These are phyloP conservation scores for Tetramorium alpestre DNA, from an alignment of 1,140 invertebrate genomes.

Conservation along the genomic window DNA sequence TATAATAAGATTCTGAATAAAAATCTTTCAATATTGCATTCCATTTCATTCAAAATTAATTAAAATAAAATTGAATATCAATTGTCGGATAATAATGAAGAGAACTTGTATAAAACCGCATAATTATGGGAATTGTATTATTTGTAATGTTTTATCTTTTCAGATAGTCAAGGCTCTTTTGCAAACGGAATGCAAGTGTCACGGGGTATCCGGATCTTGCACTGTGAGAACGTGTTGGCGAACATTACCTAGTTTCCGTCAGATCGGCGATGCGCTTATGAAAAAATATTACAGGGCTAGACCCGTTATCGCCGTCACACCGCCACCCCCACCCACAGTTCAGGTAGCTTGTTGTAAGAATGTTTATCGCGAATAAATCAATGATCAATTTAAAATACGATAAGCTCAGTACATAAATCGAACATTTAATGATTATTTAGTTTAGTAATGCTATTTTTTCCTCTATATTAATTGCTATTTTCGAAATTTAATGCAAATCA, in stretches of 20 bases:
- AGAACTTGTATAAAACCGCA: neutral
- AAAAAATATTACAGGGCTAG: constrained; percentile 94
- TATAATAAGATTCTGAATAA: neutral
- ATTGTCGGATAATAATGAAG: neutral
- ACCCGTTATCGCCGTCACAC: constrained; percentile 88
- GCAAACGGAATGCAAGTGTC: constrained; percentile 96
- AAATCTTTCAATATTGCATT: neutral
- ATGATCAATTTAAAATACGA: neutral
- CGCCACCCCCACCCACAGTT: constrained; percentile 82
- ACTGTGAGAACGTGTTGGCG: constrained; percentile 98
- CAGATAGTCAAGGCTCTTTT: constrained; percentile 94
- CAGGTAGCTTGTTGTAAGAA: constrained; percentile 76
- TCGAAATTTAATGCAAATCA: neutral
- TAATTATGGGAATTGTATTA: neutral
- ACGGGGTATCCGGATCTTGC: constrained; percentile 98
- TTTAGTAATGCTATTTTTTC: neutral
- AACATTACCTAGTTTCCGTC: constrained; percentile 93
- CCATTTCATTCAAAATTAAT: neutral
- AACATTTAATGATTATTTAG: neutral
- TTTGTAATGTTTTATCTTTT: constrained; percentile 72
- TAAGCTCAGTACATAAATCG: neutral
- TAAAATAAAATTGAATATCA: neutral
- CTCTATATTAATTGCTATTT: too few species aligned
- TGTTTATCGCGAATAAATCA: neutral
- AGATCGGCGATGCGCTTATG: constrained; percentile 93